These are phyloP conservation scores for Drosophila mimetica DNA, from an alignment of 2,888 invertebrate species.

Conservation along the genomic window DNA sequence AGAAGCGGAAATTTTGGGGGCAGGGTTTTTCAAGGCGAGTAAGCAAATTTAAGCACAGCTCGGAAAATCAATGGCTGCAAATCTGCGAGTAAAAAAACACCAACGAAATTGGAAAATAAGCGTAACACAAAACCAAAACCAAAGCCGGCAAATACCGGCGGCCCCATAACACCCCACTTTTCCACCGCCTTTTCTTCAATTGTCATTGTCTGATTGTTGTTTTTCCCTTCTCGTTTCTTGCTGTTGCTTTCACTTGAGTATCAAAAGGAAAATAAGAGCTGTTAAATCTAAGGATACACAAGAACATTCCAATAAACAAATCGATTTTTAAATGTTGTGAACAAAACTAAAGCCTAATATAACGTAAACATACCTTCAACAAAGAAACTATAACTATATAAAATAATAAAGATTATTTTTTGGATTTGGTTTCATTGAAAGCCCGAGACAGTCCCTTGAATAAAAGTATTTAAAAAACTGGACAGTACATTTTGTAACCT, in stretches of 20 bases:
- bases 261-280: background rate
- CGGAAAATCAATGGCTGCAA: conserved; percentile 71
- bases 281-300: background rate
- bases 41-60: conserved; percentile 75
- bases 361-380: too few species aligned
- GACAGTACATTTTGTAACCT: too few species aligned
- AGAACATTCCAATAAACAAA: background rate
- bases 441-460: too few species aligned
- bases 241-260: background rate
- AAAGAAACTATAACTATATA: too few species aligned
- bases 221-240: conserved; percentile 27
- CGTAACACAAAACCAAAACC: conserved; percentile 78
- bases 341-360: too few species aligned
- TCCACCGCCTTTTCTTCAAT: conserved; percentile 15
- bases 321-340: background rate
- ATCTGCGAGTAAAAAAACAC: conserved; percentile 44
- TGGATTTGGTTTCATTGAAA: too few species aligned
- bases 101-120: conserved; percentile 81
- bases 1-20: background rate
- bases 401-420: too few species aligned
- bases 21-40: conserved; percentile 48
- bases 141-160: conserved; percentile 53
- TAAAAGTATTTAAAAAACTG: too few species aligned
- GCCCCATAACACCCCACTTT: conserved; percentile 26
- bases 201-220: conserved; percentile 67